Percentiles rank a stretch among this genome's conserved stretches.
phyloP scores from a whole-genome alignment of 2,797 vertebrate genomes.

The Epinephelus malabaricus region DNA sequence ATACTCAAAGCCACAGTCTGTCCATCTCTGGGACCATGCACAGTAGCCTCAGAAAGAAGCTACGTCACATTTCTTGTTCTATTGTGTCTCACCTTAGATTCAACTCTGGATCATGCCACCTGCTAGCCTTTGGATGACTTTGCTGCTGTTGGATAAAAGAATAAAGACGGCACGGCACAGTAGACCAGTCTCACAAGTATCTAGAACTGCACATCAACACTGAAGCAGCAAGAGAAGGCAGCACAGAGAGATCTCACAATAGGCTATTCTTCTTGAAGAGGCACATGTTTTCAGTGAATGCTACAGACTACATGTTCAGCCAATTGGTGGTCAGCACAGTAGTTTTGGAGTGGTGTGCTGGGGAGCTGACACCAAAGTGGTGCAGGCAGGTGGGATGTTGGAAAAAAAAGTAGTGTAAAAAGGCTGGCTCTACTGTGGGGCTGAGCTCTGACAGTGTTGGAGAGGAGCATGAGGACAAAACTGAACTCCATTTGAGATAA shows the following conservation, averaged over 20 bases:
- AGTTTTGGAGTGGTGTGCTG: conserved; percentile 4
- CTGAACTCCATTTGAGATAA: conserved; percentile 53
- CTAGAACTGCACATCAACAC: conserved; percentile 19
- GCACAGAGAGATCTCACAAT: neutral
- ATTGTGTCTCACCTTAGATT: conserved; percentile 15
- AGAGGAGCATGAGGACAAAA: conserved; percentile 44
- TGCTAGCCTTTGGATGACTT: neutral
- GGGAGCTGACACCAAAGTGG: conserved; percentile 16
- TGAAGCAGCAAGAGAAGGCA: neutral
- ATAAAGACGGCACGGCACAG: conserved; percentile 4
- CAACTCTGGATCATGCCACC: conserved; percentile 11
- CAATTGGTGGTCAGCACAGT: conserved; percentile 34
- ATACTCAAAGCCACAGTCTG: neutral
- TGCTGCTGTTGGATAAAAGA: conserved; percentile 11
- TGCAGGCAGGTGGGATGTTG: conserved; percentile 29
- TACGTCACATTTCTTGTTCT: neutral
- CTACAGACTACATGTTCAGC: conserved; percentile 21
- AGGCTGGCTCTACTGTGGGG: conserved; percentile 20
- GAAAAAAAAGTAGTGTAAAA: neutral
- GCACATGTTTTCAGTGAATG: conserved; percentile 19
- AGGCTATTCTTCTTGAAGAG: conserved; percentile 33
- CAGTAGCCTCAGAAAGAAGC: neutral
- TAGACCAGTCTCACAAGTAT: neutral
- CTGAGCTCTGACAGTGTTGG: conserved; percentile 32
- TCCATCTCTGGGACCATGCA: neutral